These are phyloP conservation scores for Acrocephalus kingi DNA, from an alignment of 2,113 vertebrate genomes.

Conservation along the genomic window DNA sequence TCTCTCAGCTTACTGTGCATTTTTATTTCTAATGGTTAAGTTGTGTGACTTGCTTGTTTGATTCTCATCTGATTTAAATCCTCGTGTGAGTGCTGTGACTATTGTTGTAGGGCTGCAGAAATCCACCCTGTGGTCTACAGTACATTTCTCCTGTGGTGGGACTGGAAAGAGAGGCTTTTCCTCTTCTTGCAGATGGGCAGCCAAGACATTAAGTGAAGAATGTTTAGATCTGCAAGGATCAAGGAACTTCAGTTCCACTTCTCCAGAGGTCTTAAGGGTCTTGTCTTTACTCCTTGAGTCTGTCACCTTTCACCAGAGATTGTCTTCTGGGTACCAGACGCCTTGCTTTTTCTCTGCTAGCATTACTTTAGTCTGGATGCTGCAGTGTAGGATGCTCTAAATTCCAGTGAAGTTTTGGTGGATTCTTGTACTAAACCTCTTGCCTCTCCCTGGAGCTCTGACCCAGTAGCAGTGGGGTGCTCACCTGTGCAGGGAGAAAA, in stretches of 20 bases:
- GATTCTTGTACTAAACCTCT: background rate
- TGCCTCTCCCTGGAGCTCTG: background rate
- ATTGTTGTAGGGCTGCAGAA: background rate
- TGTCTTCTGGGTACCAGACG: background rate
- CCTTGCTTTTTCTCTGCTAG: background rate
- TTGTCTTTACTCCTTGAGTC: background rate
- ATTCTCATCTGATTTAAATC: slow-evolving; percentile 16
- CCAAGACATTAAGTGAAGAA: background rate
- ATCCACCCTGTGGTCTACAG: background rate
- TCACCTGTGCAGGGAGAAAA: background rate
- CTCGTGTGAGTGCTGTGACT: fast-evolving
- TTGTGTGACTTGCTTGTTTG: background rate
- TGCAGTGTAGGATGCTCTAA: background rate
- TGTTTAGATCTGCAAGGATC: background rate
- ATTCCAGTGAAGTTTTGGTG: background rate
- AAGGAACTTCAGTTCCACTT: background rate
- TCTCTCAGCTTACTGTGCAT: background rate
- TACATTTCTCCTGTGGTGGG: background rate
- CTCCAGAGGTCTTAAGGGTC: background rate
- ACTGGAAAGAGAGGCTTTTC: background rate
- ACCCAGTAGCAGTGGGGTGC: background rate
- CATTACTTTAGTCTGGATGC: background rate
- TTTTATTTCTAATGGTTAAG: background rate
- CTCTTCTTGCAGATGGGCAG: background rate
- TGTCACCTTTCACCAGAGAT: background rate